Evolutionary conservation across 2,113 vertebrate species (phyloP).

Genomic region (Chaenocephalus aceratus): DNA sequence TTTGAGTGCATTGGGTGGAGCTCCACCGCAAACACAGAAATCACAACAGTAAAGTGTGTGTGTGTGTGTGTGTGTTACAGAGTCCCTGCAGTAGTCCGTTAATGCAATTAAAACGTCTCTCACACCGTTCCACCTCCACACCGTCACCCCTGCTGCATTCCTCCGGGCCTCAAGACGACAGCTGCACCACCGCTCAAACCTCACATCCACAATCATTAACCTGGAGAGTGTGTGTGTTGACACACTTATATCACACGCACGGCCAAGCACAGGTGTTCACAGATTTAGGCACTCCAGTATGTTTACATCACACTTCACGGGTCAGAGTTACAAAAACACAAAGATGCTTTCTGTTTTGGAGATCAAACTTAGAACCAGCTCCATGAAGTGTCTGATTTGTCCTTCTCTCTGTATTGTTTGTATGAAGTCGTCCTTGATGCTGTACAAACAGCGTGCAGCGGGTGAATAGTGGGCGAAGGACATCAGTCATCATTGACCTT

Average conservation of each 20-base stretch:
- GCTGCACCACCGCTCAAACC: constrained; percentile 49
- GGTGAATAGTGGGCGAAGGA: constrained; percentile 57
- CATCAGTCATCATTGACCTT: constrained; percentile 70
- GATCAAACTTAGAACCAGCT: not conserved
- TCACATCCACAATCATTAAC: constrained; percentile 60
- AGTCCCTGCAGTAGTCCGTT: constrained; percentile 28
- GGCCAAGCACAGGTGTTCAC: constrained; percentile 41
- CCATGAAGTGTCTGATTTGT: constrained; percentile 6
- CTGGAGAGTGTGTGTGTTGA: constrained; percentile 30
- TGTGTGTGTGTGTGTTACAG: constrained; percentile 13
- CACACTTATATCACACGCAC: constrained; percentile 22
- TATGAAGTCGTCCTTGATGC: constrained; percentile 66
- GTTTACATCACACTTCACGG: constrained; percentile 37
- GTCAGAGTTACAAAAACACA: constrained; percentile 30
- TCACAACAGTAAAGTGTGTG: not conserved
- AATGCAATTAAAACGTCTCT: constrained; percentile 43
- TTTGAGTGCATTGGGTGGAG: not conserved
- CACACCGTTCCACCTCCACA: constrained; percentile 49
- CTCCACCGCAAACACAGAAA: not conserved
- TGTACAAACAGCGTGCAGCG: constrained; percentile 49
- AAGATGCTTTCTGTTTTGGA: not conserved
- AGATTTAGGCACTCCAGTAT: constrained; percentile 2
- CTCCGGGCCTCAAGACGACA: constrained; percentile 42
- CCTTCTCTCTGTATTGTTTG: constrained; percentile 42
- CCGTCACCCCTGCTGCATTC: constrained; percentile 52